Conservation (phyloP, 2,888 invertebrate genomes). For the Thecocarcelia acutangulata region DNA sequence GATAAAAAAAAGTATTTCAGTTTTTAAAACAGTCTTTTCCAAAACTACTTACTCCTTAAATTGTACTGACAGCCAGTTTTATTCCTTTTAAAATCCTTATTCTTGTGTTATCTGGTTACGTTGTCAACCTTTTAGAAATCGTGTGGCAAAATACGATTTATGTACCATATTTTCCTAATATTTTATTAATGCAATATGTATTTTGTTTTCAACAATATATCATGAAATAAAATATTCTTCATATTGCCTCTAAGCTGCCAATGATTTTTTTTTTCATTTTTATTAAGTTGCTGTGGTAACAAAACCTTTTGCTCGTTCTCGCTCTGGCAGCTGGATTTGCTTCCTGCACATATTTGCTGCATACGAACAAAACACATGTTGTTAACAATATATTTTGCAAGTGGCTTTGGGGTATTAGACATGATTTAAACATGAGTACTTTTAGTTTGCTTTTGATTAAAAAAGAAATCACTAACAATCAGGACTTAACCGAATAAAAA, state of each 20-base stretch:
- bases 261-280: background rate
- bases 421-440: conserved; percentile 58
- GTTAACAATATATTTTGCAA: conserved; percentile 47
- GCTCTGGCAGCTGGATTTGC: background rate
- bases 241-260: background rate
- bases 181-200: background rate
- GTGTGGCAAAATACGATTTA: background rate
- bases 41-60: no score
- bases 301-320: background rate
- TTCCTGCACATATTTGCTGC: conserved; percentile 32
- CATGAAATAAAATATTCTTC: conserved; percentile 7
- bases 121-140: background rate
- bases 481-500: conserved; percentile 13
- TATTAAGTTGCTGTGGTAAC: background rate
- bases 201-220: background rate
- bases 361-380: conserved; percentile 52
- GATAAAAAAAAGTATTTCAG: no score
- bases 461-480: conserved; percentile 19
- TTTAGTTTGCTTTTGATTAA: conserved; percentile 19
- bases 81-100: no score
- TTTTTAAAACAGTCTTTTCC: no score
- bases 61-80: no score
- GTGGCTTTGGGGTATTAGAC: conserved; percentile 54
- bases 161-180: background rate
- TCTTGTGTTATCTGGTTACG: no score